phyloP scores from a whole-genome alignment of 2,888 invertebrate genomes.

The Cryptocephalus moraei region DNA sequence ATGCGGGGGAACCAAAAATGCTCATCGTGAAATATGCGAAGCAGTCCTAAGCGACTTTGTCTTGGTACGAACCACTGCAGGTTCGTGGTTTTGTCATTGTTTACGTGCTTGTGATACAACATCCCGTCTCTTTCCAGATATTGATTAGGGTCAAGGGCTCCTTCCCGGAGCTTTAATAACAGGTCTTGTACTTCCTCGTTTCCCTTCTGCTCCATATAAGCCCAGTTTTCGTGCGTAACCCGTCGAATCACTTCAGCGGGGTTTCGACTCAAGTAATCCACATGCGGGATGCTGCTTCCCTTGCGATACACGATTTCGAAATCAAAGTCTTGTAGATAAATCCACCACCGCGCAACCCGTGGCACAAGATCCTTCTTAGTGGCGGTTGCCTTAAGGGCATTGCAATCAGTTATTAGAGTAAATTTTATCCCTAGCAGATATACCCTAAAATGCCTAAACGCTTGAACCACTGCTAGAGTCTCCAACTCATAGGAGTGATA shows the following conservation, averaged over 20 bases:
- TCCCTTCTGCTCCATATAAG: constrained; percentile 15
- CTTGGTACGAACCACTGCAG: constrained; percentile 15
- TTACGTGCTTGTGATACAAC: constrained; percentile 9
- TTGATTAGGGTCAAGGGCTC: constrained; percentile 16
- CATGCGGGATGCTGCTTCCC: constrained; percentile 9
- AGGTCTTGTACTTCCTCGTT: constrained; percentile 8
- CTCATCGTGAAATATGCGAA: constrained; percentile 20
- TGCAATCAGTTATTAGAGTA: constrained; percentile 26
- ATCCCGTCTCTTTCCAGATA: constrained; percentile 16
- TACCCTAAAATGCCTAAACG: constrained; percentile 20
- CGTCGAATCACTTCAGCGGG: constrained; percentile 3
- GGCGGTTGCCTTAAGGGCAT: constrained; percentile 21
- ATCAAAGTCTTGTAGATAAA: constrained; percentile 20
- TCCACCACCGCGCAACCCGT: constrained; percentile 17
- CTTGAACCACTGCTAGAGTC: constrained; percentile 24
- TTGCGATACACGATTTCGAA: constrained; percentile 14
- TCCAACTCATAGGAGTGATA: constrained; percentile 23
- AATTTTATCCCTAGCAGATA: constrained; percentile 21
- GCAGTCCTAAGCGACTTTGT: constrained; percentile 14
- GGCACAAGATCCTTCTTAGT: constrained; percentile 19
- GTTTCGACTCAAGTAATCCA: constrained; percentile 12
- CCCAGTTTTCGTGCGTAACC: constrained; percentile 10
- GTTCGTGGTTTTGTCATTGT: constrained; percentile 9
- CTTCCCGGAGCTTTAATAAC: constrained; percentile 6
- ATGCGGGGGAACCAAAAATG: constrained; percentile 22